Base-by-base conservation (phyloP, 2,888 invertebrate genomes). In the Acleris laterana region DNA sequence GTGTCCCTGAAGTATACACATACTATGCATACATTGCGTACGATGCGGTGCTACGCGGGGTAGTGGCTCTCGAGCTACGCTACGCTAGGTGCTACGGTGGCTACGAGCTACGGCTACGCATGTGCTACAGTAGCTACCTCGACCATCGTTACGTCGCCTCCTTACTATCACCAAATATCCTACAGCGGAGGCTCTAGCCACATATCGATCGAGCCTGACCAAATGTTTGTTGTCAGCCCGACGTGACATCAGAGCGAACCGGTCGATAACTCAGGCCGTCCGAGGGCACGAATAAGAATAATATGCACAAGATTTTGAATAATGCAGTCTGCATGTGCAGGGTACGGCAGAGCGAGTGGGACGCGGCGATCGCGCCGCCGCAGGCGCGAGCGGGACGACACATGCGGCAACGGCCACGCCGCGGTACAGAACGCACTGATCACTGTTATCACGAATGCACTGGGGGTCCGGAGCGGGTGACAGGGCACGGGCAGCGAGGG, bases 291-390 rank as follows among this genome's bases (percentile, higher is more conserved):
- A 44, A 58, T 51, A 51, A 46, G 51, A 22, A 25, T 20, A 53
- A 46, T 32, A 49, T 74, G 75, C 78, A 83, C 80, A 77, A 38
- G 78, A 79, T 79, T 78, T 77, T 77, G 77, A 79, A 81, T 82
- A 83, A 82, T 83, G 82, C 86, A 82, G 80, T 74, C 77, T 86
- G 89, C 89, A 88, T 83, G 85, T 90, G 90, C 89, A 90, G 71
- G 68, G 74, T 74, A 78, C 80, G 78, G 79, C 76, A 74, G 84
- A 80, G 17, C 17, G 80, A 76, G 71, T 71, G 72, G 84, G 85
- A 81, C 74, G 85, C 80, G 84, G 74, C 73, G 73, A 68, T 69
- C 70, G 62, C 62, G 53, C 66, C 63, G 68, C 69, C 68, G 73
- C 77, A 80, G 73, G 85, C 72, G 81, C 71, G 87, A 89, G 78